A percentile compares a stretch with the other conserved stretches of the same genome.
These are phyloP conservation scores for Bergia puertoricense DNA, from an alignment of 92 coral and sea anemone species.

Conservation along the genomic window DNA sequence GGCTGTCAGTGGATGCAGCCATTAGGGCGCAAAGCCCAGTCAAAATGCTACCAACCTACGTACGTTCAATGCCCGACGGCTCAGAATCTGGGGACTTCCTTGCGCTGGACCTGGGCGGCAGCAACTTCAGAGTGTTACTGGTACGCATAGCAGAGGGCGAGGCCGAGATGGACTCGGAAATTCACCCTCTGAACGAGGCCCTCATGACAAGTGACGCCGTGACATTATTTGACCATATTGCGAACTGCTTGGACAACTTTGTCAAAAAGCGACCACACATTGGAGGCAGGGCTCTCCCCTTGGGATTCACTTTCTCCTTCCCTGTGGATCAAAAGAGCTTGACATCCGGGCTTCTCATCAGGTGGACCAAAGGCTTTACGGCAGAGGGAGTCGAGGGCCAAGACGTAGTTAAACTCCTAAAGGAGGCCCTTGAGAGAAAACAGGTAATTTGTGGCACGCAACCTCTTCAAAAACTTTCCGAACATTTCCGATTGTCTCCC, in stretches of 20 bases:
- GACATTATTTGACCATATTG: conserved; percentile 92
- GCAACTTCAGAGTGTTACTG: conserved; percentile 87
- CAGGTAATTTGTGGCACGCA: conserved; percentile 47
- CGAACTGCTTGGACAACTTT: conserved; percentile 85
- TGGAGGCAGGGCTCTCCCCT: conserved; percentile 69
- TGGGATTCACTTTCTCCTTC: conserved; percentile 96
- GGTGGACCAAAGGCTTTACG: conserved; percentile 96
- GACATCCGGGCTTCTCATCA: conserved; percentile 83
- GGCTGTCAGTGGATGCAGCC: conserved; percentile 82
- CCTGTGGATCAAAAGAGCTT: conserved; percentile 90
- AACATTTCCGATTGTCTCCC: no score
- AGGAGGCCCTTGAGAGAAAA: conserved; percentile 79
- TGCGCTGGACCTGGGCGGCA: conserved; percentile 97
- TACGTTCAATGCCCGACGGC: conserved; percentile 87
- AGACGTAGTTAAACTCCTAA: conserved; percentile 84
- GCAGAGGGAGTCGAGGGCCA: conserved; percentile 90
- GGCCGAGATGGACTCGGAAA: conserved; percentile 82
- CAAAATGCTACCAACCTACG: conserved; percentile 89
- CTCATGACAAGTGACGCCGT: conserved; percentile 88
- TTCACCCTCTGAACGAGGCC: conserved; percentile 79
- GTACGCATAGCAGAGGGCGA: conserved; percentile 68
- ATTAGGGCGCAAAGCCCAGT: conserved; percentile 69
- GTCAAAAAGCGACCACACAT: conserved; percentile 77
- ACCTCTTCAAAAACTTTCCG: no score
- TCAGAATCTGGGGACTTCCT: conserved; percentile 86